These are phyloP conservation scores for Aphelocoma coerulescens DNA, from an alignment of 2,113 vertebrate species.

Conservation along the genomic window DNA sequence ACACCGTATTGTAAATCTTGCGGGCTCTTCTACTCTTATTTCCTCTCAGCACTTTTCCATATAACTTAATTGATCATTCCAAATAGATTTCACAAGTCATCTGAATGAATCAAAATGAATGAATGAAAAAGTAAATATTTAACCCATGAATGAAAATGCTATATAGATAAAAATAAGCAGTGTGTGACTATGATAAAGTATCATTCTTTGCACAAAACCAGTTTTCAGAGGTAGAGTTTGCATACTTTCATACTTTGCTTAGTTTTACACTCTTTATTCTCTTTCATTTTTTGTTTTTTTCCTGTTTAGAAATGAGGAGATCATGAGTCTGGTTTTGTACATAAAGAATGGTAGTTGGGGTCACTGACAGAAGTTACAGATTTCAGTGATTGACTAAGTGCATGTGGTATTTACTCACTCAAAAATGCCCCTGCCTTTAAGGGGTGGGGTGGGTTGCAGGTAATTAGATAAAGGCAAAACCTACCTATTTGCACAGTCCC, in stretches of 20 bases:
- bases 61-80: background rate
- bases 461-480: background rate
- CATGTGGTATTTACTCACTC: background rate
- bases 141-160: background rate
- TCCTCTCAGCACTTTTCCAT: background rate
- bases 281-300: background rate
- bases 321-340: background rate
- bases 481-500: background rate
- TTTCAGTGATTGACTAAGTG: background rate
- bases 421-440: background rate
- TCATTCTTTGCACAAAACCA: background rate
- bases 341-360: background rate
- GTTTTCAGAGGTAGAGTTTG: background rate
- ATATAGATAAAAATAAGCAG: background rate
- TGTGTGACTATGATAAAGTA: background rate
- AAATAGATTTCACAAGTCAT: background rate
- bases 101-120: background rate
- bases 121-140: conserved; percentile 4
- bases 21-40: background rate
- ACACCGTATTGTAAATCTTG: background rate
- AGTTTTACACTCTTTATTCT: background rate
- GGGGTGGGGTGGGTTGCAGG: background rate
- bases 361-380: background rate
- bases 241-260: background rate
- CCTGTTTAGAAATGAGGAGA: background rate